phyloP scores from a whole-genome alignment of 2,797 vertebrate genomes.

The Anableps anableps region DNA sequence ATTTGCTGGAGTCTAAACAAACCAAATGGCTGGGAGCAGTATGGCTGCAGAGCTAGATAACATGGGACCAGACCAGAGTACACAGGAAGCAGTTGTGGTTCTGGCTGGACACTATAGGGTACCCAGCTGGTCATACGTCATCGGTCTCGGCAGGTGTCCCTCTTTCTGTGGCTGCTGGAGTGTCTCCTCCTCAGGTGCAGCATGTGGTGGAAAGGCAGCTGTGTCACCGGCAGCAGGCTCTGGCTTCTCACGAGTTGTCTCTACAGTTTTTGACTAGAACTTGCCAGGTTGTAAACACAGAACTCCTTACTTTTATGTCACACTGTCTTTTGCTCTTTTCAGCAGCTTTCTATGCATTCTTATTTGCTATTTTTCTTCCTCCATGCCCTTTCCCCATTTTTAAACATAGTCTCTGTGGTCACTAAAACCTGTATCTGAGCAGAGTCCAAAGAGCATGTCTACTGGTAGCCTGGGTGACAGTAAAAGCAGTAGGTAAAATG shows the following conservation, averaged over 20 bases:
- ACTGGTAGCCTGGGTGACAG: too few species aligned
- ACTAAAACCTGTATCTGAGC: not conserved
- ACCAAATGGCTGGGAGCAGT: not conserved
- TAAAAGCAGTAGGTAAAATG: too few species aligned
- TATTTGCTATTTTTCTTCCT: not conserved
- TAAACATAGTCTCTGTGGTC: not conserved
- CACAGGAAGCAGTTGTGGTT: not conserved
- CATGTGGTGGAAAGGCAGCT: not conserved
- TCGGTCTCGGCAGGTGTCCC: not conserved
- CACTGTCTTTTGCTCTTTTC: not conserved
- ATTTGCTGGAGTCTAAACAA: conserved; percentile 2
- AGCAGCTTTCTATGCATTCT: not conserved
- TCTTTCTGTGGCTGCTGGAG: not conserved
- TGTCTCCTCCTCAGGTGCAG: not conserved
- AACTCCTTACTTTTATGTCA: not conserved
- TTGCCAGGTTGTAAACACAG: not conserved
- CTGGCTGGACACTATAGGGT: not conserved
- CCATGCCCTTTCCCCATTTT: conserved; percentile 2
- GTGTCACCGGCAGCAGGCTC: too few species aligned
- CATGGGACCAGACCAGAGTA: not conserved
- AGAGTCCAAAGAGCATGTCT: too few species aligned
- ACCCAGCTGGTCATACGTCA: not conserved
- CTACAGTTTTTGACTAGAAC: conserved; percentile 4
- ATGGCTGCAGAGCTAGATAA: not conserved
- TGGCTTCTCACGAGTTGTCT: not conserved